These are phyloP conservation scores for Bombyx huttoni DNA, from an alignment of 2,888 invertebrate genomes.

Conservation along the genomic window DNA sequence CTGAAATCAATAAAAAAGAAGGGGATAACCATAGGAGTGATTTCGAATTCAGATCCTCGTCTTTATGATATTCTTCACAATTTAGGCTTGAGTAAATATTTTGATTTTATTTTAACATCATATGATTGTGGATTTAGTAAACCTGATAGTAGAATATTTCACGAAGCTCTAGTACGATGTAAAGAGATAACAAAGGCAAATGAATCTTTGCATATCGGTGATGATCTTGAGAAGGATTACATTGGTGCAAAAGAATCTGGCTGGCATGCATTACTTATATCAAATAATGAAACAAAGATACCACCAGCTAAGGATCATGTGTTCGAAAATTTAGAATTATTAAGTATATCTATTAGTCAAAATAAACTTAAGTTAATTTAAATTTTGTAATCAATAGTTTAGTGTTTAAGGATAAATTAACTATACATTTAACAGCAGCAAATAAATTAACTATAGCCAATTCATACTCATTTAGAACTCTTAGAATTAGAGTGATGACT, in stretches of 20 bases:
- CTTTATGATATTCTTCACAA: constrained; percentile 77
- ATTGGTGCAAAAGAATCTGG: constrained; percentile 80
- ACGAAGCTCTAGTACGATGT: constrained; percentile 69
- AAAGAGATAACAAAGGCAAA: constrained; percentile 53
- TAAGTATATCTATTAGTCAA: constrained; percentile 23
- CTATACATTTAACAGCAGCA: too few relatives aligned
- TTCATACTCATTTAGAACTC: background rate
- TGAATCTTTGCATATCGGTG: constrained; percentile 88
- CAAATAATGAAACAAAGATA: constrained; percentile 14
- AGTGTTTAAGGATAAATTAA: too few relatives aligned
- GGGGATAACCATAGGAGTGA: constrained; percentile 76
- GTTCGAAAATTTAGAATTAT: constrained; percentile 34
- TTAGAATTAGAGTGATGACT: too few relatives aligned
- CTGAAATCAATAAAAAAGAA: constrained; percentile 70
- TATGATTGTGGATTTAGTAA: constrained; percentile 82
- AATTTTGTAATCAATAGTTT: background rate
- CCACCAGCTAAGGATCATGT: constrained; percentile 25
- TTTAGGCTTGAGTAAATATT: constrained; percentile 77
- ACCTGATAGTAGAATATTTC: constrained; percentile 82
- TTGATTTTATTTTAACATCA: constrained; percentile 86
- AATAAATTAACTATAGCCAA: background rate
- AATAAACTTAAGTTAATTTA: constrained; percentile 19
- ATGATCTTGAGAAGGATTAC: constrained; percentile 83
- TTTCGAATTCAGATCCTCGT: constrained; percentile 92
- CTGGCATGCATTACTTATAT: constrained; percentile 77